Conservation (phyloP, 2,113 vertebrate genomes). For the Tamias sibiricus region DNA sequence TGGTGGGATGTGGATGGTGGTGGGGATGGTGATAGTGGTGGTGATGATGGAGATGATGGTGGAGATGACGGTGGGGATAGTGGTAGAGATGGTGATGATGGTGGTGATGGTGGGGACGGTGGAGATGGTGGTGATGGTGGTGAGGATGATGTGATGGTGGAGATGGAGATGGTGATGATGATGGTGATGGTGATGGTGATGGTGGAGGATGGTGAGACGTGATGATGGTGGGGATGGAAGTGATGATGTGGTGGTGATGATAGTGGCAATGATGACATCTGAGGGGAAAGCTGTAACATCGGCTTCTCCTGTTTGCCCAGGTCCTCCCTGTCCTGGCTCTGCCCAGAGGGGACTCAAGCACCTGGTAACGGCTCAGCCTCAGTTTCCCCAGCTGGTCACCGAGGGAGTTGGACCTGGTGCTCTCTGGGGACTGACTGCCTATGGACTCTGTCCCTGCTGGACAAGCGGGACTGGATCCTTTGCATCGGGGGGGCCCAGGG, state of each 20-base stretch:
- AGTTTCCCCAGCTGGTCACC: not conserved
- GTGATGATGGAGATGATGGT: no score
- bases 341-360: not conserved
- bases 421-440: not conserved
- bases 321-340: not conserved
- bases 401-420: not conserved
- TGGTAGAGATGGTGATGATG: not conserved
- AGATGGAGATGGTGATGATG: not conserved
- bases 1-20: no score
- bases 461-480: not conserved
- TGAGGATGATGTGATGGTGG: no score
- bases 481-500: not conserved
- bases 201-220: no score
- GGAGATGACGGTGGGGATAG: no score
- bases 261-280: not conserved
- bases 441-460: not conserved
- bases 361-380: not conserved
- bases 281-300: not conserved
- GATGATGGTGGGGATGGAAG: no score
- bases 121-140: no score
- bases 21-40: no score
- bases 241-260: no score
- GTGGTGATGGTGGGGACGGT: not conserved
- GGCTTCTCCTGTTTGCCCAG: not conserved
- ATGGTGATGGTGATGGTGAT: no score